Base-by-base conservation (phyloP, 2,888 invertebrate genomes). In the Nemapogon koenigi region DNA sequence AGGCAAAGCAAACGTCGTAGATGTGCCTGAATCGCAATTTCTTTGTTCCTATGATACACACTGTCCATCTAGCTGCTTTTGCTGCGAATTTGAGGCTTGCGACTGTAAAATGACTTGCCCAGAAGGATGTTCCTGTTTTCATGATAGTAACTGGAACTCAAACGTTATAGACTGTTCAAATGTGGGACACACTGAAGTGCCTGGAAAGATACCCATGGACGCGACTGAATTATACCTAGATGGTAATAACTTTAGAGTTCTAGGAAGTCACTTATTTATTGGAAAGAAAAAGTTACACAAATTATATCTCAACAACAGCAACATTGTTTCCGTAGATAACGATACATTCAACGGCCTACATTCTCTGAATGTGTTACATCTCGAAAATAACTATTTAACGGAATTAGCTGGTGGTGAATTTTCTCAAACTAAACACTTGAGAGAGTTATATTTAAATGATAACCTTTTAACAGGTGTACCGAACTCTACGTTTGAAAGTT, bases 21-120 rank as follows among this genome's bases (percentile, higher is more conserved):
- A 86, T 53, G 78, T 89, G 49, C 85, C 85, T 50, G 82, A 88
- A 43, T 86, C 87, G 49, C 88, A 91, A 62, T 91, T 91, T 60
- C 81, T 91, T 50, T 92, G 91, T 62, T 85, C 85, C 10, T 91
- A 91, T 70, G 86, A 87, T 57, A 85, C 87, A 36, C 89, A 91
- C 61, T 93, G 93, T 66, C 90, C 91, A 55, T 86, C 90, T 10
- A 80, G 89, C 45, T 93, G 93, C 60, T 89, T 90, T 57, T 94
- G 93, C 62, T 93, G 93, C 60, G 91, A 91, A 53, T 93, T 89
- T 67, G 91, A 90, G 61, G 90, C 90, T 28, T 93, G 93, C 59
- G 93, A 93, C 65, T 93, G 93, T 66, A 89, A 91, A 75, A 91
- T 91, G 88, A 88, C 89, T 27, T 93, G 93, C 53, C 93, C 93